Evolutionary conservation across 2,113 vertebrate genomes (phyloP).

Genomic region (Gavialis gangeticus): DNA sequence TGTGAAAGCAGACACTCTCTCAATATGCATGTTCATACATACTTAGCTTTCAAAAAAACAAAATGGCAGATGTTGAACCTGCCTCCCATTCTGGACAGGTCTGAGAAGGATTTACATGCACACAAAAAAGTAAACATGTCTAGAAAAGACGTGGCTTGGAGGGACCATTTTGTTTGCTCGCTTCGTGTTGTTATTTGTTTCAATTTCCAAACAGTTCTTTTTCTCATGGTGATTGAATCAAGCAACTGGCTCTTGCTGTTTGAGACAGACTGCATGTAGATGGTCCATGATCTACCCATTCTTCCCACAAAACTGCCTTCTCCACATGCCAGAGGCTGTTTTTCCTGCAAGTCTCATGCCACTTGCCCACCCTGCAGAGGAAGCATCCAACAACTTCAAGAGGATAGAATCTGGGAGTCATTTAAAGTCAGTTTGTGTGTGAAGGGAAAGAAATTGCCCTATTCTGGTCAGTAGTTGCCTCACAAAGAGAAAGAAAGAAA

Average conservation of each 20-base stretch:
- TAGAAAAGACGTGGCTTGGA: neutral
- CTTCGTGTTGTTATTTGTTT: too few species aligned
- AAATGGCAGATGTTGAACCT: neutral
- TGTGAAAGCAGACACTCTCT: neutral
- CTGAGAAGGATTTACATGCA: neutral
- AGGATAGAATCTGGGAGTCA: neutral
- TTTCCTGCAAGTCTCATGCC: neutral
- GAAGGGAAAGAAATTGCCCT: neutral
- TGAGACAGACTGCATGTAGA: neutral
- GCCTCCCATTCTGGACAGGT: neutral
- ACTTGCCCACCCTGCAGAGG: neutral
- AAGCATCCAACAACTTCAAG: neutral
- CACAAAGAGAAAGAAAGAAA: neutral
- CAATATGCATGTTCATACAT: neutral
- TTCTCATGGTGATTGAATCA: neutral
- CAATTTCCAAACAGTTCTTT: neutral
- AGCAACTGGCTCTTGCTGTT: neutral
- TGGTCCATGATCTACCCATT: neutral
- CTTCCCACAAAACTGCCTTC: neutral
- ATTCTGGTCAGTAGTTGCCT: constrained; percentile 6
- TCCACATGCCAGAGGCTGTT: neutral
- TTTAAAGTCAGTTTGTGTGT: neutral
- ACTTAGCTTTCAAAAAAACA: neutral
- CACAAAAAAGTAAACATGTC: neutral
- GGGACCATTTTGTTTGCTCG: too few species aligned